A percentile compares a stretch with the other conserved stretches of the same genome.
Evolutionary conservation across 2,113 vertebrate species (phyloP).

Genomic region (Cyanistes caeruleus): DNA sequence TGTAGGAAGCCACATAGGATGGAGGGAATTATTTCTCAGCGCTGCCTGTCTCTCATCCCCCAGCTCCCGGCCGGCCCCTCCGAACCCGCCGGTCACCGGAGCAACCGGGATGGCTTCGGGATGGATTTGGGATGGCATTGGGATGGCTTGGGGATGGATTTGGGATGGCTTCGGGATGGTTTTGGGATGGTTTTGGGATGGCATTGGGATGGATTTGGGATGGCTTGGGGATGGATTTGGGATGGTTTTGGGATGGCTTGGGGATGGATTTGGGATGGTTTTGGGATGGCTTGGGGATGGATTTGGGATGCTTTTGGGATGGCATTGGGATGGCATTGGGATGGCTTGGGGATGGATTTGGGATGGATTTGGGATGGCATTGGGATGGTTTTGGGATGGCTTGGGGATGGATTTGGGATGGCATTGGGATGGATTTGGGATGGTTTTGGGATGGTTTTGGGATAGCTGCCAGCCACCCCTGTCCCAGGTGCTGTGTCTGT

Average conservation of each 20-base stretch:
- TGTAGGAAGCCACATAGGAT: constrained; percentile 60
- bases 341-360: background rate
- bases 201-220: background rate
- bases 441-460: background rate
- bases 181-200: background rate
- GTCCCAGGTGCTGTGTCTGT: background rate
- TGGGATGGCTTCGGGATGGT: background rate
- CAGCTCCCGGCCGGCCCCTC: background rate
- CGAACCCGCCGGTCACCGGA: rapidly evolving
- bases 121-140: background rate
- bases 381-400: too few species aligned
- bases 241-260: background rate
- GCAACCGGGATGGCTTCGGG: background rate
- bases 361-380: background rate
- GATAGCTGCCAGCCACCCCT: background rate
- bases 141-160: background rate
- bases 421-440: too few species aligned
- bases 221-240: background rate
- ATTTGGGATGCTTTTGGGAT: background rate
- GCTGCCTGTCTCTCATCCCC: background rate
- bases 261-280: background rate
- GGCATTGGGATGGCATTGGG: background rate
- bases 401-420: background rate
- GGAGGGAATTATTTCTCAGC: constrained; percentile 36
- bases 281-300: background rate